phyloP scores from a whole-genome alignment of 2,888 invertebrate species.

The Pollenia amentaria region DNA sequence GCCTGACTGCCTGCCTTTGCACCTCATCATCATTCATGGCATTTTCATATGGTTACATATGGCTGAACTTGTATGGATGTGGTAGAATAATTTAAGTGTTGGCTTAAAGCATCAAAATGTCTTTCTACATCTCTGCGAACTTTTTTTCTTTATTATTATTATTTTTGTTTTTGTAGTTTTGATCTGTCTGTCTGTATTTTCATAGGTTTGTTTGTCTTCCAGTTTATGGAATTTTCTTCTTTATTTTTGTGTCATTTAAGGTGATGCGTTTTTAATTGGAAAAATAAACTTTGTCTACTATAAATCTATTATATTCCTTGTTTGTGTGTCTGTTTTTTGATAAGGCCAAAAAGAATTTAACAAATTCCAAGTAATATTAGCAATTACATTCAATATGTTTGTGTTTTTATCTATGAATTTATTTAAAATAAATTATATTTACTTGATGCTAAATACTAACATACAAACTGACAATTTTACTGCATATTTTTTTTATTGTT shows the following conservation, averaged over 20 bases:
- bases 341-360: slow-evolving; percentile 28
- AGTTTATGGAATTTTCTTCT: slow-evolving; percentile 57
- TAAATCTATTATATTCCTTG: slow-evolving; percentile 67
- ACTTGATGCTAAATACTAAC: not conserved
- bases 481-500: slow-evolving; percentile 11
- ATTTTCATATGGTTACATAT: slow-evolving; percentile 61
- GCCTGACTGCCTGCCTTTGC: slow-evolving; percentile 1
- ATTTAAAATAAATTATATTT: slow-evolving; percentile 44
- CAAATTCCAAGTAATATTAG: slow-evolving; percentile 11
- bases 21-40: slow-evolving; percentile 65
- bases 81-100: slow-evolving; percentile 74
- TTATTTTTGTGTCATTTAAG: slow-evolving; percentile 67
- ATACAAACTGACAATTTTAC: slow-evolving; percentile 20
- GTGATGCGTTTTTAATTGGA: slow-evolving; percentile 74
- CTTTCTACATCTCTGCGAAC: slow-evolving; percentile 35
- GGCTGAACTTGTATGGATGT: slow-evolving; percentile 55
- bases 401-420: slow-evolving; percentile 45
- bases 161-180: slow-evolving; percentile 7
- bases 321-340: slow-evolving; percentile 19
- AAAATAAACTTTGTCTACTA: slow-evolving; percentile 71
- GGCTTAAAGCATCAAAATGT: slow-evolving; percentile 69
- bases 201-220: slow-evolving; percentile 27
- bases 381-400: slow-evolving; percentile 39
- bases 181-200: slow-evolving; percentile 28
- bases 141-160: slow-evolving; percentile 5